A percentile compares a stretch with the other conserved stretches of the same genome.
Evolutionary conservation across 2,113 vertebrate genomes (phyloP).

Genomic region (Heptranchias perlo): DNA sequence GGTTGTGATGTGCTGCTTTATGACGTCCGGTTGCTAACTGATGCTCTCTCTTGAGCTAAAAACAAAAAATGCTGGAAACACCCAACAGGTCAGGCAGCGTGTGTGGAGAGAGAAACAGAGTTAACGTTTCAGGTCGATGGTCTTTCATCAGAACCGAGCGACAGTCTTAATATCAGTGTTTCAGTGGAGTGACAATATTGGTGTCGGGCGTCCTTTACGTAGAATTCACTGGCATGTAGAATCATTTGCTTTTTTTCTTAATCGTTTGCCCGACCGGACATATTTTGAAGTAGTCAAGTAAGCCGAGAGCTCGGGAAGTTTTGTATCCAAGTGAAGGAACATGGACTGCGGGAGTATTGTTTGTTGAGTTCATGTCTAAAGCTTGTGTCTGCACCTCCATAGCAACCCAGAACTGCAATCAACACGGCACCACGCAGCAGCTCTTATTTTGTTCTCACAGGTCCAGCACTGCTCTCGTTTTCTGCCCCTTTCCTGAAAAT

Average conservation of each 20-base stretch:
- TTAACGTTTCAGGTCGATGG: background rate
- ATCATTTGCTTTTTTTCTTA: too few relatives aligned
- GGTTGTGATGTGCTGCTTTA: constrained; percentile 3
- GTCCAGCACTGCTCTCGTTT: background rate
- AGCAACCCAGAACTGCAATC: constrained; percentile 8
- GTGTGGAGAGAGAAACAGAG: background rate
- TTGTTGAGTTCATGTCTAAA: background rate
- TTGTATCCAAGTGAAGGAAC: background rate
- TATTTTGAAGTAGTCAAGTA: too few relatives aligned
- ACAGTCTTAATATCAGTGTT: background rate
- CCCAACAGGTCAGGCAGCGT: background rate
- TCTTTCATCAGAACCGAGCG: background rate
- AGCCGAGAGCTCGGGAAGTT: too few relatives aligned
- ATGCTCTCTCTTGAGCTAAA: background rate
- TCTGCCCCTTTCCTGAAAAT: background rate
- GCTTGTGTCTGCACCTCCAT: background rate
- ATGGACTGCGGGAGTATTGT: background rate
- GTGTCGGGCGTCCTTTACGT: too few relatives aligned
- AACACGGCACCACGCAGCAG: background rate
- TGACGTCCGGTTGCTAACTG: background rate
- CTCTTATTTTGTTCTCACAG: background rate
- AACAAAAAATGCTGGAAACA: background rate
- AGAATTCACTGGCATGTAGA: background rate
- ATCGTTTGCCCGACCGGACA: background rate
- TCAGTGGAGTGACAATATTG: too few relatives aligned